Base-by-base conservation (phyloP, 2,888 invertebrate species). In the Drosophila diplacantha region DNA sequence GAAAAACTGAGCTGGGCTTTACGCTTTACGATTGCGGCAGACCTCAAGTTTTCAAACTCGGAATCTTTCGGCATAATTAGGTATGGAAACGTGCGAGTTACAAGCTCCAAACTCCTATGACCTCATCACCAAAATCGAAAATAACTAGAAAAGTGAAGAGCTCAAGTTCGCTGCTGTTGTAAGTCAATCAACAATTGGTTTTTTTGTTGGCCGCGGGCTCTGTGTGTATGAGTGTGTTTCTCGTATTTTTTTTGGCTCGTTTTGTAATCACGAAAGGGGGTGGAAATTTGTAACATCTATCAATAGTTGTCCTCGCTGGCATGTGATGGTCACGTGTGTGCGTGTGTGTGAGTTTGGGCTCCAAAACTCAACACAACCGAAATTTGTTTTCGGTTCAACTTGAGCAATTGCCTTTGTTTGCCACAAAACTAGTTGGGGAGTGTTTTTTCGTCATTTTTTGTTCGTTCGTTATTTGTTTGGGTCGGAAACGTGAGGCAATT, bases 401-500 rank as follows among this genome's bases (percentile, higher is more conserved):
- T 76, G 76, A 82, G 77, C 83, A 78, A 76, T 74, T 76, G 71
- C 58, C 67, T 73, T 82, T 80, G 81, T 78, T 80, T 78, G 76
- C 73, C 44, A 59, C 53, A 65, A 74, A 76, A 81, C 78, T 69
- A 72, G 82, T 77, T 79, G 70, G 58, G 62, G 60, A 51, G 65
- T 63, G 37, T 63, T 43, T 22, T 24, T 67, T 38, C 18, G 44
- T 34, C 41, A 24, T 52, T 32, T 66, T 44, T 66, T 41, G 24
- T 41, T n/a, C 24, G 9, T 75, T 44, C 12, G 50, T 66, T 55
- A 46, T 46, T 62, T 51, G 62, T 51, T 50, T 46, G 46, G 54
- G 54, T 68, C 75, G 79, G 83, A 80, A 80, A 83, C 83, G 83
- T 80, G 83, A 71, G 71, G 82, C 73, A 79, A 80, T 83, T 83